Conservation (phyloP, 2,797 vertebrate species). For the Mareca penelope region DNA sequence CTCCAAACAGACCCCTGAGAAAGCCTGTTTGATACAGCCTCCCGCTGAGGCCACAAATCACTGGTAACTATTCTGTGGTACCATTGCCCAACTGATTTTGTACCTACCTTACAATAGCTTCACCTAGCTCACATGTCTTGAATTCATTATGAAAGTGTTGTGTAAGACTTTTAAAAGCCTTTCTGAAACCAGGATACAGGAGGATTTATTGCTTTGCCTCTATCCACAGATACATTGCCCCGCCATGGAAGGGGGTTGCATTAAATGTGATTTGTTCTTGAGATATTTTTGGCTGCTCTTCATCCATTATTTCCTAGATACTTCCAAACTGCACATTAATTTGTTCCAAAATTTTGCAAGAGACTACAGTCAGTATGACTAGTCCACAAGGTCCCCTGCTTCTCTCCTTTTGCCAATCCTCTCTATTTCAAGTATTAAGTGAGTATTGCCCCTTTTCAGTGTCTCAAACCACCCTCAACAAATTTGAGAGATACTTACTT, state of each 20-base stretch:
- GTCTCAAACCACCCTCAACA: not conserved
- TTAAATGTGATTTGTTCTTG: not conserved
- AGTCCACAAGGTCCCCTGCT: not conserved
- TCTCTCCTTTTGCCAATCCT: not conserved
- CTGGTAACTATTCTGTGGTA: not conserved
- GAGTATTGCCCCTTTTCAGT: not conserved
- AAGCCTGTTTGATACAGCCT: not conserved
- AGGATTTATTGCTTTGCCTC: constrained; percentile 16
- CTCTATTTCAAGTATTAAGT: not conserved
- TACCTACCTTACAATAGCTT: not conserved
- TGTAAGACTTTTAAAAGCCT: constrained; percentile 14
- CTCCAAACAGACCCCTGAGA: not conserved
- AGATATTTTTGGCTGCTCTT: not conserved
- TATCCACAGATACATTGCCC: not conserved
- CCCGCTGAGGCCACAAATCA: not conserved
- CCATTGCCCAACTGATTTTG: not conserved
- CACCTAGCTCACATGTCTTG: not conserved
- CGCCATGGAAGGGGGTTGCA: not conserved
- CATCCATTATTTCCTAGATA: not conserved
- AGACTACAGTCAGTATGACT: not conserved
- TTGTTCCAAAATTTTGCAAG: constrained; percentile 8
- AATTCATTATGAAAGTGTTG: not conserved
- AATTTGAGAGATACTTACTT: not conserved
- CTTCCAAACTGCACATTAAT: not conserved
- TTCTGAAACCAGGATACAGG: not conserved